Evolutionary conservation across 2,797 vertebrate genomes (phyloP).

Genomic region (Octomys mimax): DNA sequence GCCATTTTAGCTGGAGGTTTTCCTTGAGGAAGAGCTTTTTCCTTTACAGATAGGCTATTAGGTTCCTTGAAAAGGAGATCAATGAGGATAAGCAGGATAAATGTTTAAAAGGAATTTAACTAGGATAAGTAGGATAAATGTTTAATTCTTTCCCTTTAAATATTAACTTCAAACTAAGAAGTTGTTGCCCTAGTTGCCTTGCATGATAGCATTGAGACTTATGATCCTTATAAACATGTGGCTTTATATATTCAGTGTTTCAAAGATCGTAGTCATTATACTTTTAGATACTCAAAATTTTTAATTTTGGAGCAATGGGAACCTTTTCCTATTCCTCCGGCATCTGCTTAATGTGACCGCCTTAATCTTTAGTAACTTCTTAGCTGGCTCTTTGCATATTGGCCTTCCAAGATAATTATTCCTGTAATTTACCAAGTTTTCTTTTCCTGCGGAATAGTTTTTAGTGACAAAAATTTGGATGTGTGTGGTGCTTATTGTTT

Average conservation of each 20-base stretch:
- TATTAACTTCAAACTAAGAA: constrained; percentile 69
- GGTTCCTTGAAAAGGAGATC: constrained; percentile 55
- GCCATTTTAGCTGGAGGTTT: background rate
- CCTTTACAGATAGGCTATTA: constrained; percentile 46
- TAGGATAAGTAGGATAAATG: constrained; percentile 8
- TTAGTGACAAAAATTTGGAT: constrained; percentile 1
- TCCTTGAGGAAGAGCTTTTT: constrained; percentile 39
- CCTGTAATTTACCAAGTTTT: background rate
- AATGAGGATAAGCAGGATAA: background rate
- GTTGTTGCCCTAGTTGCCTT: constrained; percentile 52
- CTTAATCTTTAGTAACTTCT: background rate
- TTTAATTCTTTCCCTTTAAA: constrained; percentile 69
- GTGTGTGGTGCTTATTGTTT: background rate
- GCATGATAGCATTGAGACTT: background rate
- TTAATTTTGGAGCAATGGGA: background rate
- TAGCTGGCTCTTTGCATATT: background rate
- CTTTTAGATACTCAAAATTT: background rate
- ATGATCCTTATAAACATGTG: background rate
- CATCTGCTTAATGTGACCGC: background rate
- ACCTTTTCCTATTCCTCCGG: background rate
- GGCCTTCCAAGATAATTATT: background rate
- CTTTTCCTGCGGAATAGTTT: background rate
- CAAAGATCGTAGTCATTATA: background rate
- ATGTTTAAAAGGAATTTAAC: constrained; percentile 56
- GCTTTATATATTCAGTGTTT: constrained; percentile 43